Evolutionary conservation across 2,888 invertebrate genomes (phyloP).

Genomic region (Phalangium opilio): DNA sequence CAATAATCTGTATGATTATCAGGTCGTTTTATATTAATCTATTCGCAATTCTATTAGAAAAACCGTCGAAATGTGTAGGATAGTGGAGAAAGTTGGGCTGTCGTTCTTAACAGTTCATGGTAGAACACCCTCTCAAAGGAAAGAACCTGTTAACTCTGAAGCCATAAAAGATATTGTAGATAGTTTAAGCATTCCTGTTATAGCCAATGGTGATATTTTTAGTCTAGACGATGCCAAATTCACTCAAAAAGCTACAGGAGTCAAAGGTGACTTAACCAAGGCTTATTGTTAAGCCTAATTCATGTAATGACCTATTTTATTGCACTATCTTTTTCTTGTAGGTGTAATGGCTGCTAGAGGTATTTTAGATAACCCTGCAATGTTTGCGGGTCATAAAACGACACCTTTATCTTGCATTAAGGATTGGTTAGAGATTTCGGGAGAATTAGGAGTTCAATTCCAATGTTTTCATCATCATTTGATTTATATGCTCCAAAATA

Average conservation of each 20-base stretch:
- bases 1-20: too few relatives aligned
- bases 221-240: slow-evolving; percentile 50
- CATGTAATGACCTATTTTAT: too few relatives aligned
- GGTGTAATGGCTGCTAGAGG: slow-evolving; percentile 85
- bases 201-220: slow-evolving; percentile 84
- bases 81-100: slow-evolving; percentile 68
- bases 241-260: slow-evolving; percentile 49
- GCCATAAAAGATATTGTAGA: slow-evolving; percentile 55
- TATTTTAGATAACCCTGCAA: slow-evolving; percentile 72
- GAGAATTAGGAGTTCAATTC: slow-evolving; percentile 51
- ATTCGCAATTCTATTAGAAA: slow-evolving; percentile 25
- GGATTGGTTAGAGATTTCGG: slow-evolving; percentile 39
- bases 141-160: slow-evolving; percentile 47
- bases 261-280: slow-evolving; percentile 44
- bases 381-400: slow-evolving; percentile 54
- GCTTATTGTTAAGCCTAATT: too few relatives aligned
- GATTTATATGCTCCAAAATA: slow-evolving; percentile 82
- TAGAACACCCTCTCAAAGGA: slow-evolving; percentile 65
- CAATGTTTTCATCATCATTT: slow-evolving; percentile 88
- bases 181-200: slow-evolving; percentile 58
- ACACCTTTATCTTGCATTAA: slow-evolving; percentile 34
- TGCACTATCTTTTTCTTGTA: too few relatives aligned
- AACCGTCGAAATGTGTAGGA: slow-evolving; percentile 63
- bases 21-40: too few relatives aligned
- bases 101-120: slow-evolving; percentile 83